phyloP scores from a whole-genome alignment of 2,888 invertebrate genomes.

The Gortyna flavago region DNA sequence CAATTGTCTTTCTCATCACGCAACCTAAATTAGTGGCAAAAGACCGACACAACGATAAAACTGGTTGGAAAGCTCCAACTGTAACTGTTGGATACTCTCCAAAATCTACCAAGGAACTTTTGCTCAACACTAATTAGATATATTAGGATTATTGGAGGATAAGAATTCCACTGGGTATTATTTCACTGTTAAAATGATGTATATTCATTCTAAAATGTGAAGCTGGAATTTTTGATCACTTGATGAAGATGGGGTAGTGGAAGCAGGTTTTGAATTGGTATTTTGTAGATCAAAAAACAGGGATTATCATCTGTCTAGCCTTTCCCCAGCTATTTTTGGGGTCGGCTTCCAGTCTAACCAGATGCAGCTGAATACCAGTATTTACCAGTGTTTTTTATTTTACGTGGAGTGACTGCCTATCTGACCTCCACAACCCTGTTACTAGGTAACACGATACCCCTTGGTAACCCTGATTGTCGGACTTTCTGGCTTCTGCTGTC shows the following conservation, averaged over 20 bases:
- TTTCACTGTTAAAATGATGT: not conserved
- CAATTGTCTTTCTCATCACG: conserved; percentile 76
- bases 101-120: conserved; percentile 82
- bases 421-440: too few relatives aligned
- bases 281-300: not conserved
- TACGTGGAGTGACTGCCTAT: too few relatives aligned
- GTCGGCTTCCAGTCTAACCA: too few relatives aligned
- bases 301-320: not conserved
- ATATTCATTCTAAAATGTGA: not conserved
- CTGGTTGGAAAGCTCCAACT: conserved; percentile 80
- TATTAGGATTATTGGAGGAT: too few relatives aligned
- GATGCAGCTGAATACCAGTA: too few relatives aligned
- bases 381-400: too few relatives aligned
- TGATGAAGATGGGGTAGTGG: too few relatives aligned
- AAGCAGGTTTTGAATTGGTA: not conserved
- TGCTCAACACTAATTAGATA: conserved; percentile 84
- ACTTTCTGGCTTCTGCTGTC: too few relatives aligned
- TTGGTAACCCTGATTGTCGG: too few relatives aligned
- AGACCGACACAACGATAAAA: conserved; percentile 70
- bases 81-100: conserved; percentile 83
- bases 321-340: too few relatives aligned
- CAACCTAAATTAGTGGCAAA: conserved; percentile 77
- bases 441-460: too few relatives aligned
- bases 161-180: conserved; percentile 36
- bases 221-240: not conserved